Evolutionary conservation across 2,113 vertebrate genomes (phyloP).

Genomic region (Otocyon megalotis): DNA sequence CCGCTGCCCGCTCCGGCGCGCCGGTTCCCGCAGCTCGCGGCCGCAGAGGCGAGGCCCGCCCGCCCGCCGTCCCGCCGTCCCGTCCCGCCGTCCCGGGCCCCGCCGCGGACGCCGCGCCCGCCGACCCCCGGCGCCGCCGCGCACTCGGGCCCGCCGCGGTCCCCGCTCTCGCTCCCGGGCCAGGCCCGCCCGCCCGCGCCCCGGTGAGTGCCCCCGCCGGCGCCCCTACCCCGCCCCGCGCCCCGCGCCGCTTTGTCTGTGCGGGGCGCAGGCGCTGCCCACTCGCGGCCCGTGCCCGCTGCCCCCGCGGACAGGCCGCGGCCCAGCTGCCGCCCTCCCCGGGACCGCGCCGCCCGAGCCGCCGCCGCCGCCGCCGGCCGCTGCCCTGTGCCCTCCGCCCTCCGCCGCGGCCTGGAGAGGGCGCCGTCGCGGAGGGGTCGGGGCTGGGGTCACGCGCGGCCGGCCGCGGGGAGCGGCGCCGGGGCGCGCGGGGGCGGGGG

Average conservation of each 20-base stretch:
- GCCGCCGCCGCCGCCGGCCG: background rate
- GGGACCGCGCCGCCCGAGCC: background rate
- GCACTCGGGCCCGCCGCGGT: background rate
- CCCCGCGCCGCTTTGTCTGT: conserved; percentile 62
- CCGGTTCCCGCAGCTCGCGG: background rate
- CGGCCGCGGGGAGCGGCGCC: background rate
- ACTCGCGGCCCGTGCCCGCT: conserved; percentile 31
- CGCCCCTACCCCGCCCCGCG: background rate
- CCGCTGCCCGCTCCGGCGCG: conserved; percentile 41
- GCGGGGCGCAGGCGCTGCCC: conserved; percentile 62
- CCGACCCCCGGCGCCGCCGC: background rate
- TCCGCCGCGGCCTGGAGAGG: conserved; percentile 66
- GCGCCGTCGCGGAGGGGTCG: conserved; percentile 50
- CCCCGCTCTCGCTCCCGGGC: background rate
- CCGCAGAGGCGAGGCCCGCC: background rate
- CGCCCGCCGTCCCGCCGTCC: background rate
- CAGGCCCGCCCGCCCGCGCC: conserved; percentile 35
- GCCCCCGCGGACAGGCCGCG: conserved; percentile 67
- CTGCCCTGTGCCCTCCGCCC: background rate
- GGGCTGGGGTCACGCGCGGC: background rate
- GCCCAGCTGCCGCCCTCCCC: conserved; percentile 58
- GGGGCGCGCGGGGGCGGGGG: accelerated
- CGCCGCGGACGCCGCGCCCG: background rate
- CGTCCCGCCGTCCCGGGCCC: background rate
- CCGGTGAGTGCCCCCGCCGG: conserved; percentile 55